phyloP scores from a whole-genome alignment of 2,888 invertebrate species.

The Venustoraphidia nigricollis region DNA sequence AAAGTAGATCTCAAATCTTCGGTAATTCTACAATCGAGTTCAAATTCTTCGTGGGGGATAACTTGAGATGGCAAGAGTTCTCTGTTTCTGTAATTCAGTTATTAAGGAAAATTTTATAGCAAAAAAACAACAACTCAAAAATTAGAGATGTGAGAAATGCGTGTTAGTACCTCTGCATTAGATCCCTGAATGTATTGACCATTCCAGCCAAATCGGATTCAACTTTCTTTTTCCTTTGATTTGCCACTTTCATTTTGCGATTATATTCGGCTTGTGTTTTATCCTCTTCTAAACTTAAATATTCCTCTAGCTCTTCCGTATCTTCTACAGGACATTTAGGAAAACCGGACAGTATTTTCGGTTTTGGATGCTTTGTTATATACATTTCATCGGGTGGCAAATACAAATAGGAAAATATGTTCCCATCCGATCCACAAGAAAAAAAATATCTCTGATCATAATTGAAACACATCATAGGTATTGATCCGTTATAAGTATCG shows the following conservation, averaged over 20 bases:
- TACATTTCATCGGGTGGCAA: slow-evolving; percentile 27
- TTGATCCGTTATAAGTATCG: slow-evolving; percentile 50
- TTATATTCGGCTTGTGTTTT: slow-evolving; percentile 52
- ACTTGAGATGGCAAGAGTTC: slow-evolving; percentile 41
- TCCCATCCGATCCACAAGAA: slow-evolving; percentile 58
- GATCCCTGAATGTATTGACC: slow-evolving; percentile 37
- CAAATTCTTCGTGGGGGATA: slow-evolving; percentile 40
- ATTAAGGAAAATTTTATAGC: background rate
- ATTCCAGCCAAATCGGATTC: slow-evolving; percentile 36
- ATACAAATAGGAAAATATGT: slow-evolving; percentile 54
- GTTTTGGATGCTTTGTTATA: slow-evolving; percentile 20
- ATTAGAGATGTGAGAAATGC: no score
- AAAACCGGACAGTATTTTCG: slow-evolving; percentile 7
- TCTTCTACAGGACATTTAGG: slow-evolving; percentile 21
- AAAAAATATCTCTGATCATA: slow-evolving; percentile 38
- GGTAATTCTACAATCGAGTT: slow-evolving; percentile 50
- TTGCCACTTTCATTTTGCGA: slow-evolving; percentile 41
- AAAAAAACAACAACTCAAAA: background rate
- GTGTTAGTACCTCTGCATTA: slow-evolving; percentile 5
- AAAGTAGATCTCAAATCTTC: slow-evolving; percentile 41
- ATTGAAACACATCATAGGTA: slow-evolving; percentile 47
- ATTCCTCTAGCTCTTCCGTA: slow-evolving; percentile 22
- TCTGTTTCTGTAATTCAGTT: slow-evolving; percentile 30
- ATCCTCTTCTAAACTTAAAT: slow-evolving; percentile 45
- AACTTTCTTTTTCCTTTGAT: slow-evolving; percentile 44